phyloP scores from a whole-genome alignment of 2,797 vertebrate species.

The Rhinogobio ventralis region DNA sequence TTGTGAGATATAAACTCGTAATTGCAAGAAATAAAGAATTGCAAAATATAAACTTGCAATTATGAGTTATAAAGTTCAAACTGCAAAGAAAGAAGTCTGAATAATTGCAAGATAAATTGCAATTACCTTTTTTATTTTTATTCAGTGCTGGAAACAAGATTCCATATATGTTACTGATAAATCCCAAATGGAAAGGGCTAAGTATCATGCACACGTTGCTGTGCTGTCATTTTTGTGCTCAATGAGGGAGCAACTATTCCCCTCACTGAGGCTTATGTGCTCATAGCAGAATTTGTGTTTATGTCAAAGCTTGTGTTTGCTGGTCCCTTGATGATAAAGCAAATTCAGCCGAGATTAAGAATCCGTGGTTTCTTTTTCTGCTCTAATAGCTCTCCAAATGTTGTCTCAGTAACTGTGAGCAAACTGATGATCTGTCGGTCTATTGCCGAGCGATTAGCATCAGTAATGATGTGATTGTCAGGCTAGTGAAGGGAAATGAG shows the following conservation, averaged over 20 bases:
- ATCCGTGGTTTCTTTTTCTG: conserved; percentile 17
- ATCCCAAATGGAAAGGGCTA: neutral
- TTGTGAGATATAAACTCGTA: neutral
- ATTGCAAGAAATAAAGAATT: neutral
- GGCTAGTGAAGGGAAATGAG: conserved; percentile 40
- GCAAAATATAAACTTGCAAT: neutral
- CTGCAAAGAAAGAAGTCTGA: neutral
- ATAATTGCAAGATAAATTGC: neutral
- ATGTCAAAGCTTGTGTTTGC: conserved; percentile 65
- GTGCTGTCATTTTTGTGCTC: conserved; percentile 24
- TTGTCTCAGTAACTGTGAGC: conserved; percentile 39
- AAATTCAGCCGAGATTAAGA: conserved; percentile 26
- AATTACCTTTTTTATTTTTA: neutral
- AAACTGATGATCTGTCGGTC: conserved; percentile 33
- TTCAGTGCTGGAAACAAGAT: neutral
- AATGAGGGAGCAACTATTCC: conserved; percentile 17
- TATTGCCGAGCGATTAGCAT: conserved; percentile 41
- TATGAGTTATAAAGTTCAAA: neutral
- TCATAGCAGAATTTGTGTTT: conserved; percentile 59
- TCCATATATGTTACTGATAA: neutral
- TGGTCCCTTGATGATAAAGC: conserved; percentile 6
- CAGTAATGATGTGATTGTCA: conserved; percentile 50
- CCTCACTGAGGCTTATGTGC: conserved; percentile 44
- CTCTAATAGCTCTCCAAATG: conserved; percentile 38
- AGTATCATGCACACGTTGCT: conserved; percentile 13